phyloP scores from a whole-genome alignment of 2,113 vertebrate species.

The Microtus oregoni region DNA sequence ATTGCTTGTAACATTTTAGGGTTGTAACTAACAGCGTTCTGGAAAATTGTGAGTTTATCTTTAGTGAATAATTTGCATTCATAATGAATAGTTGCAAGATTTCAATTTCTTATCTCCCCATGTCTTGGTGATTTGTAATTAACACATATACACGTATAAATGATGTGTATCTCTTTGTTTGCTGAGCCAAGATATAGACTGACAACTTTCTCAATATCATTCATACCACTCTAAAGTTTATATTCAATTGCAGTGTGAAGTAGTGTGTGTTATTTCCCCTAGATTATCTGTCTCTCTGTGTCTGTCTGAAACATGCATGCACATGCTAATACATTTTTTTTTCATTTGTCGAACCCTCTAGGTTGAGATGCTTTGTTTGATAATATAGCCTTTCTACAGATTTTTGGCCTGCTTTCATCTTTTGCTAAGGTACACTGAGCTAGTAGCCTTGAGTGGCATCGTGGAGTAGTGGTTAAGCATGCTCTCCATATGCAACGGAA shows the following conservation, averaged over 20 bases:
- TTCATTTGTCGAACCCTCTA: neutral
- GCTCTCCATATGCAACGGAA: neutral
- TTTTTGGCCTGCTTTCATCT: neutral
- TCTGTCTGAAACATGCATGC: neutral
- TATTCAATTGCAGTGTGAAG: neutral
- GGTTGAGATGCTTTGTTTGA: neutral
- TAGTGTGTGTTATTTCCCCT: neutral
- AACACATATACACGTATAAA: neutral
- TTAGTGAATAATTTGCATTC: neutral
- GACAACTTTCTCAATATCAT: neutral
- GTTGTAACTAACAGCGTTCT: slow-evolving; percentile 4
- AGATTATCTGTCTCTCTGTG: neutral
- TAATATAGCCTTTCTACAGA: neutral
- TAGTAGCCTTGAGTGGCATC: neutral
- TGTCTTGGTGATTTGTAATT: neutral
- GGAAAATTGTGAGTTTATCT: neutral
- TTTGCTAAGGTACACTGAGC: neutral
- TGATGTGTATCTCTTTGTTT: neutral
- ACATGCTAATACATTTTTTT: neutral
- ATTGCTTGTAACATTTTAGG: neutral
- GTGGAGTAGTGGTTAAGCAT: neutral
- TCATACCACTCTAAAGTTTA: neutral
- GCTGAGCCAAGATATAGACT: neutral
- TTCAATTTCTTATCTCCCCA: neutral
- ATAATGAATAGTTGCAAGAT: neutral